These are phyloP conservation scores for Tyrannus savana DNA, from an alignment of 2,113 vertebrate species.

Conservation along the genomic window DNA sequence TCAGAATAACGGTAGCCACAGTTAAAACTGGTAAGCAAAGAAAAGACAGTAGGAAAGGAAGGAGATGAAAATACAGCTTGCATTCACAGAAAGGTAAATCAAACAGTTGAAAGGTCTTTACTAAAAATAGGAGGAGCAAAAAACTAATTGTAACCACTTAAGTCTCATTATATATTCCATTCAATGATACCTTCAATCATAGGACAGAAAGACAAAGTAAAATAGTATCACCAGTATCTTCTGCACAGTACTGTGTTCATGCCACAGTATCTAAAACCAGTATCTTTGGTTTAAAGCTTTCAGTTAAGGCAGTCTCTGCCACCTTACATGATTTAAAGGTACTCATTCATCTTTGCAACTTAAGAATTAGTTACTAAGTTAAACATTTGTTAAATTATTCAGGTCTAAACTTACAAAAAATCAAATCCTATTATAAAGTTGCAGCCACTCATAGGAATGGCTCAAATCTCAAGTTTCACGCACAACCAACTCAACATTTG, in stretches of 20 bases:
- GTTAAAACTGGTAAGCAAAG: background rate
- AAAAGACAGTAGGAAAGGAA: background rate
- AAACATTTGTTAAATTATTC: background rate
- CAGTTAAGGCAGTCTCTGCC: background rate
- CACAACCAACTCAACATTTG: background rate
- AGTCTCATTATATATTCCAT: background rate
- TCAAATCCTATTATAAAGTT: background rate
- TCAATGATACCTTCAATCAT: background rate
- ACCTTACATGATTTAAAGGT: background rate
- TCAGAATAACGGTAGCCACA: background rate
- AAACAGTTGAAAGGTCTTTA: background rate
- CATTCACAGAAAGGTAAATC: background rate
- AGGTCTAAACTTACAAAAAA: background rate
- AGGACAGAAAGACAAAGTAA: background rate
- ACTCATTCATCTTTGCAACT: background rate
- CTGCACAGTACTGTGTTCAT: background rate
- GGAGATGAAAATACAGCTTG: background rate
- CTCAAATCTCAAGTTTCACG: background rate
- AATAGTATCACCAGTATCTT: background rate
- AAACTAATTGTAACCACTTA: background rate
- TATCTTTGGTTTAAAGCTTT: background rate
- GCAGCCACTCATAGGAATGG: background rate
- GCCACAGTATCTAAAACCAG: background rate
- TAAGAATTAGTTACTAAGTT: background rate
- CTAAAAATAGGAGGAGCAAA: background rate